Evolutionary conservation across 1,140 invertebrate genomes (phyloP), one percentile per base, ranked within the genome.

Genomic region (Drosophila prosaltans): DNA sequence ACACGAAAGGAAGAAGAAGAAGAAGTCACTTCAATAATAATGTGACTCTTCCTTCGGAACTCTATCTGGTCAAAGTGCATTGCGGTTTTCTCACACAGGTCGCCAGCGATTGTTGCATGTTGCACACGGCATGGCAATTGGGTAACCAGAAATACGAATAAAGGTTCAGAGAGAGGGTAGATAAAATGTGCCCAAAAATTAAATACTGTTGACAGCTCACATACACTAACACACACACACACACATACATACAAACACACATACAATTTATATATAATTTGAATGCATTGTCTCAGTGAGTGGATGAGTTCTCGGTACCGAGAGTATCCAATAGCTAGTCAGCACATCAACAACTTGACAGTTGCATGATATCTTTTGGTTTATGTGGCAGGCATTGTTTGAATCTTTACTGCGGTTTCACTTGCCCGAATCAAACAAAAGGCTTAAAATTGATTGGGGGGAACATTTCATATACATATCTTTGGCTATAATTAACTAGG

Each of bases 201-300:
- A 89, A 89, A 89, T 69, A 90, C 85, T 89, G 84, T 89, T 89
- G 84, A 89, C 84, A 89, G 84, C 74, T 89, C 85, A 69, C 81
- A 85, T 74, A 90, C 85, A 84, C 74, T 3, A 2, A 36, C 32
- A 36, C 6, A 36, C 32, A 36, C 32, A 36, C 32, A 36, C 32
- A 36, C 32, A 36, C 32, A 36, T 5, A 36, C 32, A 36, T 2
- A 30, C 2, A 30, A 4, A 69, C 80, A 85, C 80, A 89, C 85
- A 84, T 78, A 81, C 78, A 80, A 72, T 89, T 74, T 74, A 62
- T 84, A 74, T 78, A 74, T 78, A 80, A 72, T 89, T 74, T 74
- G 63, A 89, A 74, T 78, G 70, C 75, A 78, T 51, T 69, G 69
- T 32, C 69, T 58, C 36, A 58, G 71, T 62, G 66, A 16, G 16